A percentile compares a stretch with the other conserved stretches of the same genome.
Conservation (phyloP, 2,888 invertebrate species). For the Aplocera efformata region DNA sequence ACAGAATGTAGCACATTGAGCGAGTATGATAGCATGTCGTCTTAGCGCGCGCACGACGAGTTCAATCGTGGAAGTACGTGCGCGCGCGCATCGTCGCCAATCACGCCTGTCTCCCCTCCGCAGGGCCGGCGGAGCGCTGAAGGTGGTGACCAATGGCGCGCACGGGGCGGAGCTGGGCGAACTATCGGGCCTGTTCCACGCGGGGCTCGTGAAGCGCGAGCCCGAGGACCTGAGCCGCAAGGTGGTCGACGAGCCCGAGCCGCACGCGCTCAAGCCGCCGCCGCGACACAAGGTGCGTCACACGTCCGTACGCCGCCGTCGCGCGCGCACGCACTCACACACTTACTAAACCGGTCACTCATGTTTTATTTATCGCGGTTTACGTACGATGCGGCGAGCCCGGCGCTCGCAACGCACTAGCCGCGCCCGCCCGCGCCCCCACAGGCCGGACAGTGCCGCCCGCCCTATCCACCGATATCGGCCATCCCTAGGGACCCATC, state of each 20-base stretch:
- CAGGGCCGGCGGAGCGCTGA: conserved; percentile 81
- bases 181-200: conserved; percentile 81
- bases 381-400: conserved; percentile 78
- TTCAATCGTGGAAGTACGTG: conserved; percentile 48
- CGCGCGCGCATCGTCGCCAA: conserved; percentile 71
- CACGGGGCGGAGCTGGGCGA: conserved; percentile 84
- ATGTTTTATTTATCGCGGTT: conserved; percentile 80
- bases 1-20: conserved; percentile 47
- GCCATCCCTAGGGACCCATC: conserved; percentile 63
- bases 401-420: conserved; percentile 79
- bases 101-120: conserved; percentile 80
- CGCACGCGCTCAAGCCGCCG: conserved; percentile 81
- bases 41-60: conserved; percentile 56
- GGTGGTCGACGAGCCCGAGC: conserved; percentile 81
- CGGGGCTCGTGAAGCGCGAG: conserved; percentile 88
- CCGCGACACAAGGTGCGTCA: conserved; percentile 83
- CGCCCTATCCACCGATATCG: conserved; percentile 77
- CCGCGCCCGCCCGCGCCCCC: conserved; percentile 82
- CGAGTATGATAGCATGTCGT: conserved; percentile 53
- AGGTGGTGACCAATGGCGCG: conserved; percentile 83
- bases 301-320: conserved; percentile 76
- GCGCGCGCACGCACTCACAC: conserved; percentile 79
- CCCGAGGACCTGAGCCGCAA: conserved; percentile 90
- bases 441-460: conserved; percentile 81
- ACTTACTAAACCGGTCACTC: conserved; percentile 76